phyloP scores from a whole-genome alignment of 2,797 vertebrate species.

The Semaprochilodus insignis region DNA sequence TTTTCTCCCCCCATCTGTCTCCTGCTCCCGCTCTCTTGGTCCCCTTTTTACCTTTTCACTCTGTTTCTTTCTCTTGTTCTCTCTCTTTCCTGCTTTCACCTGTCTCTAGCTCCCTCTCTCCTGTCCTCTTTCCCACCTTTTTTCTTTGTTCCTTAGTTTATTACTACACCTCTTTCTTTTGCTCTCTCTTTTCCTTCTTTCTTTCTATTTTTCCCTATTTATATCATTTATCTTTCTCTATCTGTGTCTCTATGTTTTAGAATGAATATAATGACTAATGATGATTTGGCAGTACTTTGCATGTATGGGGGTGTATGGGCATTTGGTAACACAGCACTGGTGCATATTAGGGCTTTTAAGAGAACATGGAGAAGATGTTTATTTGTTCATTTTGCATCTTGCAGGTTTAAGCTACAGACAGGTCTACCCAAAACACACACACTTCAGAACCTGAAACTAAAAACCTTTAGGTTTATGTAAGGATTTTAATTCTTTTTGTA shows the following conservation, averaged over 20 bases:
- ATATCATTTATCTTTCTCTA: neutral
- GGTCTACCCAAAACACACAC: slow-evolving; percentile 7
- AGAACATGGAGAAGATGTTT: slow-evolving; percentile 13
- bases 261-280: slow-evolving; percentile 30
- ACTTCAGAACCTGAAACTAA: too few species aligned
- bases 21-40: too few species aligned
- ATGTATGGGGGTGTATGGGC: neutral
- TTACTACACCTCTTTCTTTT: too few species aligned
- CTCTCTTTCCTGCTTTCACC: neutral
- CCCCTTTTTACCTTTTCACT: too few species aligned
- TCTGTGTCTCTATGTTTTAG: neutral
- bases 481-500: too few species aligned
- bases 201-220: too few species aligned
- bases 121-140: neutral
- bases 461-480: too few species aligned
- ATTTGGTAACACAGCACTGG: slow-evolving; percentile 7
- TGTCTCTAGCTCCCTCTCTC: neutral
- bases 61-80: too few species aligned
- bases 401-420: neutral
- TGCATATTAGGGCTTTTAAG: slow-evolving; percentile 29
- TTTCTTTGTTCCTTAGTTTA: neutral
- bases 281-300: slow-evolving; percentile 37
- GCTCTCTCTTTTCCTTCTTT: too few species aligned
- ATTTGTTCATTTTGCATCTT: neutral
- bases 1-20: neutral